Evolutionary conservation across 2,797 vertebrate genomes (phyloP).

Genomic region (Pelodytes ibericus): DNA sequence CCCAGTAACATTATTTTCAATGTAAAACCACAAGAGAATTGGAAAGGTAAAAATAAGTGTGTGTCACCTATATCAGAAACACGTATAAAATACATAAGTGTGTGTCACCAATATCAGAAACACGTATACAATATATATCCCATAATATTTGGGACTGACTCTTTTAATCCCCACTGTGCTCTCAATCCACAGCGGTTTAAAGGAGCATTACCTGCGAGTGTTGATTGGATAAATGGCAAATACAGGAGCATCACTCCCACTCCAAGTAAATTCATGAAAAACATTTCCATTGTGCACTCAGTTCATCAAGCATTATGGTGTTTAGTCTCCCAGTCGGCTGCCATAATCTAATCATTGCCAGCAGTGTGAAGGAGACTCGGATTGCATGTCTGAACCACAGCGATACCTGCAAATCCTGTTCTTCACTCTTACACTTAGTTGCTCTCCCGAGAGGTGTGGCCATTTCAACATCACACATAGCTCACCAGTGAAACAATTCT

Average conservation of each 20-base stretch:
- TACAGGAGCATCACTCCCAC: neutral
- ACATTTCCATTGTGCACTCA: neutral
- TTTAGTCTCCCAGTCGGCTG: neutral
- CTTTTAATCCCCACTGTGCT: too few species aligned
- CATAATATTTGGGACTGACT: too few species aligned
- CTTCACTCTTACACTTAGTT: conserved; percentile 11
- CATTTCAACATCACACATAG: neutral
- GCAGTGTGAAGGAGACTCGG: neutral
- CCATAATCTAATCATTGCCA: conserved; percentile 7
- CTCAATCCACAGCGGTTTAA: too few species aligned
- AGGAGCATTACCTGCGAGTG: conserved; percentile 19
- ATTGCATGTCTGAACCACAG: conserved; percentile 6
- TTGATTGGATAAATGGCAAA: neutral
- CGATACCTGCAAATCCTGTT: conserved; percentile 37
- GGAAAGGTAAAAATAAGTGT: too few species aligned
- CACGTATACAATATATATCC: too few species aligned
- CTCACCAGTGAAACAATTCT: conserved; percentile 2
- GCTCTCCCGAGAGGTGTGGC: conserved; percentile 27
- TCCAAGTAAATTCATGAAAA: neutral
- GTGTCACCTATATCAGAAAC: too few species aligned
- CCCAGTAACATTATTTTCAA: too few species aligned
- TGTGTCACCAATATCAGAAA: too few species aligned
- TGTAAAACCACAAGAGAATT: too few species aligned
- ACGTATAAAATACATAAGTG: too few species aligned
- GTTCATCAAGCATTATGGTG: neutral